phyloP scores from a whole-genome alignment of 2,113 vertebrate genomes.

The Vireo altiloquus region DNA sequence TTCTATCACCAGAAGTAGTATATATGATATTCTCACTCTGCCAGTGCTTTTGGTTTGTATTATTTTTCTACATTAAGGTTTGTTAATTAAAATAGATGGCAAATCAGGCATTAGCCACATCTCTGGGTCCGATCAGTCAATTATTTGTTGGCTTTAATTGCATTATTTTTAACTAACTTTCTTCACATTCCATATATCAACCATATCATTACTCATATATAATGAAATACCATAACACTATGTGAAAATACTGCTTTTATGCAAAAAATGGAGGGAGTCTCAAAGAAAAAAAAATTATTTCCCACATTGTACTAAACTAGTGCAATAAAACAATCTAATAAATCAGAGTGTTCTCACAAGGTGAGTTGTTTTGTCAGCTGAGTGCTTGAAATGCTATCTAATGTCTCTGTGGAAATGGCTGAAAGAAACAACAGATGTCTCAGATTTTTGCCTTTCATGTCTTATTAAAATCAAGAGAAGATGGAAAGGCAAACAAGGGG shows the following conservation, averaged over 20 bases:
- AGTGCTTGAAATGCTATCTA: constrained; percentile 60
- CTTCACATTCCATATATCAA: not conserved
- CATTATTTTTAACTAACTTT: not conserved
- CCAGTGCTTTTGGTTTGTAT: not conserved
- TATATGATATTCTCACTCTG: not conserved
- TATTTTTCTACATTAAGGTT: not conserved
- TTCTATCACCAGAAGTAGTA: not conserved
- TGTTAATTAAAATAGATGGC: not conserved
- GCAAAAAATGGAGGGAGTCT: not conserved
- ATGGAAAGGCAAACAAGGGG: not conserved
- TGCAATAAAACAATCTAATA: not conserved
- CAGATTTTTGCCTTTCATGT: constrained; percentile 55
- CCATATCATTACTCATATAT: not conserved
- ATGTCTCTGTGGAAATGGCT: constrained; percentile 50
- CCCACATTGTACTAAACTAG: not conserved
- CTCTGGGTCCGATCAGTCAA: not conserved
- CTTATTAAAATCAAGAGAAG: constrained; percentile 52
- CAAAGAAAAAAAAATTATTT: not conserved
- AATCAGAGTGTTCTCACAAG: constrained; percentile 31
- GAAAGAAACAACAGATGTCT: constrained; percentile 57
- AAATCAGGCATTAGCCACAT: not conserved
- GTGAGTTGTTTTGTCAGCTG: constrained; percentile 45
- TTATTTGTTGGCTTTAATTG: not conserved
- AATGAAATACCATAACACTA: not conserved
- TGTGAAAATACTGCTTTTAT: not conserved